Evolutionary conservation across 2,888 invertebrate genomes (phyloP), one percentile per base, ranked within the genome.

Genomic region (Plebejus melissa): DNA sequence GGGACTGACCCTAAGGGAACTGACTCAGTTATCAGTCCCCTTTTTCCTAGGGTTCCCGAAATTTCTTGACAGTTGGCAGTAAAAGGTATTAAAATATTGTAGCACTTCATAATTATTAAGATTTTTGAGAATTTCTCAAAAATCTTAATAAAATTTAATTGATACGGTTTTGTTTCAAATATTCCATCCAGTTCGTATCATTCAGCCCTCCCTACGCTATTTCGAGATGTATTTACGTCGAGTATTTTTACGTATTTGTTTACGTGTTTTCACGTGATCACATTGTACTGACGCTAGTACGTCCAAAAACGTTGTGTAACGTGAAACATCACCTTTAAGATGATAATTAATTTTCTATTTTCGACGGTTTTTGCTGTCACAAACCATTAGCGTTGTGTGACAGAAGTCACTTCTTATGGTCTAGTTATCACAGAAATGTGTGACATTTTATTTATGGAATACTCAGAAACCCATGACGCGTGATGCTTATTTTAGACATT

Each of bases 181-280:
- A 65, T 65, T 65, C 65, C 65, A 65, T 65, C 36, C 65, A 65
- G 65, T 65, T 32, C 65, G 13, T 32, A 65, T 36, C 65, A 65
- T 65, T 65, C 32, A 32, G 36, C 65, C 60, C 60, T 32, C 65
- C 32, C 65, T 65, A 65, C 70, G 70, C 71, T 80, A 81, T 78
- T 74, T 50, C 41, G 75, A 76, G 50, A 69, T 76, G 76, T 81
- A 78, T 80, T 82, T 80, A 78, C 79, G 77, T 72, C 71, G 38
- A 74, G 74, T 82, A 80, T 81, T 81, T 82, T 81, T 80, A 77
- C 77, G 74, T 78, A 78, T 77, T 81, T 87, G 84, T 86, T 87
- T 88, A 87, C 87, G 88, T 82, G 78, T 77, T 77, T 82, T 89
- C 90, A 90, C 90, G 90, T 90, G 89, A 90, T 85, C 77, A 82